A percentile compares a stretch with the other conserved stretches of the same genome.
Evolutionary conservation across 1,140 invertebrate genomes (phyloP).

Genomic region (Protaetia brevitarsis): DNA sequence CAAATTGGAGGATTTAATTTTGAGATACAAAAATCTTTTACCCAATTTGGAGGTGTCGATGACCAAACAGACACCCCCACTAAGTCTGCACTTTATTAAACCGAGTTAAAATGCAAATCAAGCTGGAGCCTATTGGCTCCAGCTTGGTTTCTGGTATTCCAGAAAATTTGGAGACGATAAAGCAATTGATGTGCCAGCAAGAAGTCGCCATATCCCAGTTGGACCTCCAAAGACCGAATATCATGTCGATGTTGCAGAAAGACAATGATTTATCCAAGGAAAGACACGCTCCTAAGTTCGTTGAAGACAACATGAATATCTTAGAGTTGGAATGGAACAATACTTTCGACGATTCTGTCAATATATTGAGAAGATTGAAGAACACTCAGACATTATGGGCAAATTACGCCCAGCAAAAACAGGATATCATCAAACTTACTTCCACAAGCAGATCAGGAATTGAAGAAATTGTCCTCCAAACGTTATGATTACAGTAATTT

Average conservation of each 20-base stretch:
- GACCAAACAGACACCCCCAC: constrained; percentile 80
- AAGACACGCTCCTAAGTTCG: constrained; percentile 79
- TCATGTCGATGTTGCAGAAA: constrained; percentile 85
- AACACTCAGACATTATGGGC: constrained; percentile 82
- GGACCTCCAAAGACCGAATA: constrained; percentile 79
- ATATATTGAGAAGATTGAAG: constrained; percentile 79
- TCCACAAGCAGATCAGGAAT: constrained; percentile 76
- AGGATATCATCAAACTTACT: constrained; percentile 77
- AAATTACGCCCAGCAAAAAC: constrained; percentile 81
- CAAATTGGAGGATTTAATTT: constrained; percentile 76
- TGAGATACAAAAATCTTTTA: constrained; percentile 85
- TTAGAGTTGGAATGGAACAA: constrained; percentile 86
- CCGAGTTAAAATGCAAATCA: constrained; percentile 71
- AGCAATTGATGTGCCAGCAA: constrained; percentile 73
- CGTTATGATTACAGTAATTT: constrained; percentile 56
- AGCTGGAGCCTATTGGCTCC: constrained; percentile 54
- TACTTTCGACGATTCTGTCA: constrained; percentile 78
- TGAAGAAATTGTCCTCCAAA: constrained; percentile 57
- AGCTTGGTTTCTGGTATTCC: no score
- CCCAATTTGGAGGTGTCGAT: constrained; percentile 89
- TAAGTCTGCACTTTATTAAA: constrained; percentile 75
- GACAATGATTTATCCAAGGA: constrained; percentile 87
- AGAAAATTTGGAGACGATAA: constrained; percentile 71
- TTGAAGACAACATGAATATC: constrained; percentile 76
- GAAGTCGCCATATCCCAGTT: constrained; percentile 76